These are phyloP conservation scores for Melanotaenia pygmaea DNA, from an alignment of 2,797 vertebrate genomes.

Conservation along the genomic window DNA sequence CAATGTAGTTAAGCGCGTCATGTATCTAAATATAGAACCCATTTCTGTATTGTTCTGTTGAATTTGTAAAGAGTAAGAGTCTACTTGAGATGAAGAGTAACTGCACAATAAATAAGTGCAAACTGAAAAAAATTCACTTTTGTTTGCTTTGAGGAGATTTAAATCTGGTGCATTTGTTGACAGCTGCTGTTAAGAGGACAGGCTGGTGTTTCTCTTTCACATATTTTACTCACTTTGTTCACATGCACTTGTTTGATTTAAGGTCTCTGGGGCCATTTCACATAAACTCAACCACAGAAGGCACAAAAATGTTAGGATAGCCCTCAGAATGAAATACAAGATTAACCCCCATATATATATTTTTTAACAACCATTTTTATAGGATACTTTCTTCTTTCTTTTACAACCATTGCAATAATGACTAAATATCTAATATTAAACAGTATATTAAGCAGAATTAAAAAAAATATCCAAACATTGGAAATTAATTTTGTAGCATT, in stretches of 20 bases:
- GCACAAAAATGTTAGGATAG: background rate
- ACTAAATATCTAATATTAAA: background rate
- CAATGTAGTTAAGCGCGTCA: constrained; percentile 9
- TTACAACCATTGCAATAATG: background rate
- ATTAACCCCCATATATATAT: background rate
- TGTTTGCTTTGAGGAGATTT: background rate
- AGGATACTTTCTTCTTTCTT: background rate
- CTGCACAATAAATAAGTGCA: constrained; percentile 23
- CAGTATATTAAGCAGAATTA: background rate
- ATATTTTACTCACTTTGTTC: constrained; percentile 15
- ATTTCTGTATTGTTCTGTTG: constrained; percentile 20
- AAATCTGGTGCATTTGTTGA: constrained; percentile 34
- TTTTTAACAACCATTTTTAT: background rate
- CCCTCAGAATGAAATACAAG: background rate
- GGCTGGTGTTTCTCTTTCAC: constrained; percentile 18
- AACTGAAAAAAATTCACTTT: background rate
- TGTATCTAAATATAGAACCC: constrained; percentile 31
- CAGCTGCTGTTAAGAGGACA: constrained; percentile 10
- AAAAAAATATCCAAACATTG: background rate
- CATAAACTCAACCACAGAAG: constrained; percentile 12
- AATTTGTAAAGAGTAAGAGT: constrained; percentile 14
- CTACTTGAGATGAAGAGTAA: constrained; percentile 11
- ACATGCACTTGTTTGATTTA: constrained; percentile 22
- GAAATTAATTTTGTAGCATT: background rate
- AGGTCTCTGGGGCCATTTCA: constrained; percentile 21